Evolutionary conservation across 2,888 invertebrate species (phyloP), one percentile per base, ranked within the genome.

Genomic region (Parnassius smintheus): DNA sequence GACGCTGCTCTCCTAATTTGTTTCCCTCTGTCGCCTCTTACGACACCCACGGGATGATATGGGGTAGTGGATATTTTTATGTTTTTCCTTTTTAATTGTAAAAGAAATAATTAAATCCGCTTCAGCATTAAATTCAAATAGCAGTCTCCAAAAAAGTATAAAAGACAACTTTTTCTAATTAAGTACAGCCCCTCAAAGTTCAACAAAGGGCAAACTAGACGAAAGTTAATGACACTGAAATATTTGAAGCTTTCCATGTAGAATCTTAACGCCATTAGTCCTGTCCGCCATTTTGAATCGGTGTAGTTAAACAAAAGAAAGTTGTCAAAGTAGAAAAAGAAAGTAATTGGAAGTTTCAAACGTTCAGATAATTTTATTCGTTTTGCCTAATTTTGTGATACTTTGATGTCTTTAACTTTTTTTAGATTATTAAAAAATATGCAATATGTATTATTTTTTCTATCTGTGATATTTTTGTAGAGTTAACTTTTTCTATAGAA

Each of bases 261-360:
- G 54, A 44, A 44, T 54, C 11, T 11, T 48, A 8, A 7, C n/a
- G 25, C 53, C 41, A 53, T 53, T 41, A 53, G 53, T n/a, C 41
- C n/a, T 41, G 41, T 53, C 53, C 35, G 25, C 9, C 13, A 13
- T 11, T 18, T 54, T 12, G 18, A 25, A 54, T 2, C 9, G 9
- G 54, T 12, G 54, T 54, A 56, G 25, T 46, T 55, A 45, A 45
- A 46, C 18, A 25, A 55, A 46, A 45, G 56, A 48, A 41, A 35
- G 12, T 49, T 41, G 35, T 54, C 42, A 44, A 25, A 46, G 35
- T 41, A 12, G 46, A 11, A 35, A 35, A 48, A 46, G 46, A 48
- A 46, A 49, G 22, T 41, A 35, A 56, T 49, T 49, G 49, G 41
- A 56, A 56, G 41, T 56, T 56, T 56, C 41, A 49, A 56, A 41